Evolutionary conservation across 1,140 invertebrate genomes (phyloP).

Genomic region (Drosophila rhopaloa): DNA sequence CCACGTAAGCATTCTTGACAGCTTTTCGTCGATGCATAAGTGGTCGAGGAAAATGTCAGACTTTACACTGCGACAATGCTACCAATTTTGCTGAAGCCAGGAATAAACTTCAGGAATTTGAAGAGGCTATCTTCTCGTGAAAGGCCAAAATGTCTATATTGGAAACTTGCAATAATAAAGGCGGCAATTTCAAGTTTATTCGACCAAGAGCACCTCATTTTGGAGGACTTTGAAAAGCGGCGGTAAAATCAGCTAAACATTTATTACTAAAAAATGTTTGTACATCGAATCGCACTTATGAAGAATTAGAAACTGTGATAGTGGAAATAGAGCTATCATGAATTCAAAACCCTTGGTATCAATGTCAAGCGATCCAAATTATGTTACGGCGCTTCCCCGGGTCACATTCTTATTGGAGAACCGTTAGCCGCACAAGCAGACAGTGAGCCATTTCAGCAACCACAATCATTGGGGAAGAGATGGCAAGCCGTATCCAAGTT

Average conservation of each 20-base stretch:
- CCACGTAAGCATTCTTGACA: neutral
- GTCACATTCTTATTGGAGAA: neutral
- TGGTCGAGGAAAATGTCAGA: too few relatives aligned
- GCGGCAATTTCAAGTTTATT: too few relatives aligned
- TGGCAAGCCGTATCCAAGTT: too few relatives aligned
- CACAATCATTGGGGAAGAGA: neutral
- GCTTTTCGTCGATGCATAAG: neutral
- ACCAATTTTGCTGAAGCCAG: too few relatives aligned
- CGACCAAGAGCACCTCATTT: too few relatives aligned
- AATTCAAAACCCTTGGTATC: too few relatives aligned
- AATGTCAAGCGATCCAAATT: neutral
- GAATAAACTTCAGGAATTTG: neutral
- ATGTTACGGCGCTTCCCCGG: neutral
- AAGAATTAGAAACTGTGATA: neutral
- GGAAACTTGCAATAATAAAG: too few relatives aligned
- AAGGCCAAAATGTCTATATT: too few relatives aligned
- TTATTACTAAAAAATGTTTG: neutral
- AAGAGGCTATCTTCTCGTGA: too few relatives aligned
- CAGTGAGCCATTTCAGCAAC: neutral
- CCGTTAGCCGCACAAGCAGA: neutral
- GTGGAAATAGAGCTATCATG: too few relatives aligned
- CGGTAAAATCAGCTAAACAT: conserved; percentile 1
- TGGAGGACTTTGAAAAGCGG: neutral
- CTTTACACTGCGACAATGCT: too few relatives aligned
- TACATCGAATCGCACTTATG: conserved; percentile 3